Evolutionary conservation across 23 tunicate species (phyloP).

Genomic region (Oikopleura vanhoeffeni): DNA sequence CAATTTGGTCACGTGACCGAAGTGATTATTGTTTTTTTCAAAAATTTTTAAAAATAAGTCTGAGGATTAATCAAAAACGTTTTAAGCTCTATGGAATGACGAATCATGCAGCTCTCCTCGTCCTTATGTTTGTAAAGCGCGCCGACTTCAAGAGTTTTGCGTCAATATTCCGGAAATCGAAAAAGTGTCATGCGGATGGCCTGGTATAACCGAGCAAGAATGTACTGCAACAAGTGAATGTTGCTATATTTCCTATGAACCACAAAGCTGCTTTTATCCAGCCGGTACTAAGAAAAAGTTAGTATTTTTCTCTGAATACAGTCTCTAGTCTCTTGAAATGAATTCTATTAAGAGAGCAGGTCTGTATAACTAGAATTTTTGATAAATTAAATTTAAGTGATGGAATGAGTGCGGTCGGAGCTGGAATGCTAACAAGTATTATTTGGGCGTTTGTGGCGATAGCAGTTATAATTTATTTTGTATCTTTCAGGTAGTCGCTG

Average conservation of each 20-base stretch:
- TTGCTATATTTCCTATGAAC: neutral
- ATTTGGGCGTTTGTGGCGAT: neutral
- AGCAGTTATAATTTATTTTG: neutral
- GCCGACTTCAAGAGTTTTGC: neutral
- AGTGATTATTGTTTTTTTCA: no score
- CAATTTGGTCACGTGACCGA: no score
- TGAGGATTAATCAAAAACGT: no score
- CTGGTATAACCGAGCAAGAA: neutral
- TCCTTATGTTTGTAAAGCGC: neutral
- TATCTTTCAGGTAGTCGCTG: no score
- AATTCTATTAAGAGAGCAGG: no score
- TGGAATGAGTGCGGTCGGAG: neutral
- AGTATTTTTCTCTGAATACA: neutral
- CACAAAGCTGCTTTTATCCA: neutral
- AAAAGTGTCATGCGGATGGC: neutral
- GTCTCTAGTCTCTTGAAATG: no score
- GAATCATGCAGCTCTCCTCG: neutral
- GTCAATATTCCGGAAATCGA: neutral
- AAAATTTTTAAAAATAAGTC: no score
- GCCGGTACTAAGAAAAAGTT: neutral
- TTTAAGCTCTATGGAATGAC: neutral
- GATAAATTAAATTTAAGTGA: neutral
- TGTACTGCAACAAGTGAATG: neutral
- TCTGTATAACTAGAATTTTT: no score
- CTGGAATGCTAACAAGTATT: neutral